phyloP scores from a whole-genome alignment of 2,113 vertebrate species.

The Rallus limicola region DNA sequence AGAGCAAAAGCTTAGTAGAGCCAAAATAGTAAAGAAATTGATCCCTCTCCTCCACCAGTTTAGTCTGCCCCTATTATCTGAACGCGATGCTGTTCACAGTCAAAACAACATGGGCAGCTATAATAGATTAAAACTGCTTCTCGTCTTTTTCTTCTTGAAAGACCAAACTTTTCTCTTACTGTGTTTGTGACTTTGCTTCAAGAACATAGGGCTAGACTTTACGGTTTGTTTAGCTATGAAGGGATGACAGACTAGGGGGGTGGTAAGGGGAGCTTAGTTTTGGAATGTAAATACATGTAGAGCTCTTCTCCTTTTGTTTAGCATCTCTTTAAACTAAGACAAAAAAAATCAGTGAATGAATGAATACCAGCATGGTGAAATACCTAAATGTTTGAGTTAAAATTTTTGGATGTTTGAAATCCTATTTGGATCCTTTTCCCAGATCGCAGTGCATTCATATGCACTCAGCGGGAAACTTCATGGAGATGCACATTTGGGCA shows the following conservation, averaged over 20 bases:
- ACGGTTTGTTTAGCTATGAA: constrained; percentile 82
- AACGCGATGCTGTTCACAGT: not conserved
- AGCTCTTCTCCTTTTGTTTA: constrained; percentile 83
- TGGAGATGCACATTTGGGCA: constrained; percentile 84
- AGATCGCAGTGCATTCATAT: constrained; percentile 83
- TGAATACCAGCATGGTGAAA: constrained; percentile 85
- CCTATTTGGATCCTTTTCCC: constrained; percentile 87
- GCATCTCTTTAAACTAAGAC: constrained; percentile 86
- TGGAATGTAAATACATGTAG: constrained; percentile 86
- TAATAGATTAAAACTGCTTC: constrained; percentile 27
- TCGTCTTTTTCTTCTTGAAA: constrained; percentile 20
- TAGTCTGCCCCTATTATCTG: not conserved
- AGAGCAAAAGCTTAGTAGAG: constrained; percentile 19
- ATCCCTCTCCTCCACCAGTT: constrained; percentile 19
- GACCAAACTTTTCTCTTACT: constrained; percentile 45
- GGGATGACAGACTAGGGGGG: constrained; percentile 79
- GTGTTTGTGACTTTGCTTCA: constrained; percentile 70
- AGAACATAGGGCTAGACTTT: constrained; percentile 74
- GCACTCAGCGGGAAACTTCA: constrained; percentile 84
- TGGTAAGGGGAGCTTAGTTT: constrained; percentile 81
- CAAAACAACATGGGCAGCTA: constrained; percentile 44
- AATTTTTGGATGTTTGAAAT: constrained; percentile 87
- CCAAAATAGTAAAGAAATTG: constrained; percentile 40
- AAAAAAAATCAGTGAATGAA: constrained; percentile 85
- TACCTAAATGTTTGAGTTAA: constrained; percentile 82